A percentile compares a stretch with the other conserved stretches of the same genome.
phyloP scores from a whole-genome alignment of 2,888 invertebrate genomes.

The Erannis defoliaria region DNA sequence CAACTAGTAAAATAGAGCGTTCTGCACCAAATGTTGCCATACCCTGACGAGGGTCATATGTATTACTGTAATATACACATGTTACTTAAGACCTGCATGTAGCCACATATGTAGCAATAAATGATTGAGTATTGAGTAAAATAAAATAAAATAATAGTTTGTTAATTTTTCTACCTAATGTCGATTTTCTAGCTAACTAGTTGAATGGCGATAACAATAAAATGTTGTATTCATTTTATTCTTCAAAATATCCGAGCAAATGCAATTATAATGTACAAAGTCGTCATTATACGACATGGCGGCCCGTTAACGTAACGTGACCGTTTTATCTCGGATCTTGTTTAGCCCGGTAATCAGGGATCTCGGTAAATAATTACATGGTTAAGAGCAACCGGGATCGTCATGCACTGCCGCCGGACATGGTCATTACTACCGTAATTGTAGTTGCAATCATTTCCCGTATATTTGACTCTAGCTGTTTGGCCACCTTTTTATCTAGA shows the following conservation, averaged over 20 bases:
- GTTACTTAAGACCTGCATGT: too few species aligned
- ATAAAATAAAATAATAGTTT: too few species aligned
- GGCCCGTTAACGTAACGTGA: constrained; percentile 38
- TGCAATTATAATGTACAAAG: constrained; percentile 8
- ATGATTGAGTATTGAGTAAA: too few species aligned
- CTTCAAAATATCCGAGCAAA: constrained; percentile 4
- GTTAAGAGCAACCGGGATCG: constrained; percentile 33
- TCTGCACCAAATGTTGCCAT: too few species aligned
- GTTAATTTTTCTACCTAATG: too few species aligned
- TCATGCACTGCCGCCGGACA: constrained; percentile 38
- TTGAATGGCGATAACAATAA: neutral
- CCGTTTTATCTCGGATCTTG: constrained; percentile 51
- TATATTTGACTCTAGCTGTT: too few species aligned
- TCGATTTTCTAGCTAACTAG: too few species aligned
- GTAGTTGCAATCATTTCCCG: constrained; percentile 40
- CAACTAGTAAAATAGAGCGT: too few species aligned
- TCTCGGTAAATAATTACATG: constrained; percentile 51
- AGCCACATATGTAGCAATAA: too few species aligned
- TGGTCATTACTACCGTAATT: constrained; percentile 61
- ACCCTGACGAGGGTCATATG: too few species aligned
- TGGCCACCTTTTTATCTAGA: constrained; percentile 7
- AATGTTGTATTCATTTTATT: neutral
- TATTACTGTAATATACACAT: too few species aligned
- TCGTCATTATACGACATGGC: constrained; percentile 26
- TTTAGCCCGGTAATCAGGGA: constrained; percentile 50